phyloP scores from a whole-genome alignment of 2,113 vertebrate species.

The Semnornis frantzii region DNA sequence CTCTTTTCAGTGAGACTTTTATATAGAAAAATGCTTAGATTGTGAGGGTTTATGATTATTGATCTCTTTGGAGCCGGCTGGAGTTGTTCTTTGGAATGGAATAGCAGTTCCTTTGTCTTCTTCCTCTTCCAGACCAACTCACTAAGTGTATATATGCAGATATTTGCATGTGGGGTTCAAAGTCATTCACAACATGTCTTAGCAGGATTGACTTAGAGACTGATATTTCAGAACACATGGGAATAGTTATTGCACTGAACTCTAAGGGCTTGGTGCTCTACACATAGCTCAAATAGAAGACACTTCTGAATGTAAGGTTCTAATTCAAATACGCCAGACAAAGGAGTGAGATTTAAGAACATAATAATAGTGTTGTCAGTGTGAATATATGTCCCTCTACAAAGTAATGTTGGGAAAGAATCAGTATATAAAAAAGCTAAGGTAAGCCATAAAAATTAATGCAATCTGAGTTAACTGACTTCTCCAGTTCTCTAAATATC shows the following conservation, averaged over 20 bases:
- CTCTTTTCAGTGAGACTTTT: background rate
- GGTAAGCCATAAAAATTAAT: background rate
- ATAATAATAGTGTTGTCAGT: background rate
- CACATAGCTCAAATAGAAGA: rapidly evolving
- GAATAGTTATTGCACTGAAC: background rate
- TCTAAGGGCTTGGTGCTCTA: background rate
- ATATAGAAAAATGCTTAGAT: background rate
- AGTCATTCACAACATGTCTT: background rate
- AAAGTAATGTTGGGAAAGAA: background rate
- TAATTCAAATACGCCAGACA: background rate
- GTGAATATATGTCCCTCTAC: background rate
- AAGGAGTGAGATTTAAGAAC: background rate
- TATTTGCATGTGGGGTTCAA: background rate
- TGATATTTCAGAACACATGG: background rate
- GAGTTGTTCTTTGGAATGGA: background rate
- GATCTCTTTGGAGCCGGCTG: background rate
- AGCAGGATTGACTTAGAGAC: background rate
- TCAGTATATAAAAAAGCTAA: background rate
- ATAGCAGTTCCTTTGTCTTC: background rate
- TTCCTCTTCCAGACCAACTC: background rate
- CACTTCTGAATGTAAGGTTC: background rate
- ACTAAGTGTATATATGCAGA: background rate
- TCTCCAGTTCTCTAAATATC: background rate
- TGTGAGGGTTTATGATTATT: background rate
- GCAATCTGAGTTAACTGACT: background rate